Evolutionary conservation across 2,113 vertebrate species (phyloP), one percentile per base, ranked within the genome.

Genomic region (Mirza zaza): DNA sequence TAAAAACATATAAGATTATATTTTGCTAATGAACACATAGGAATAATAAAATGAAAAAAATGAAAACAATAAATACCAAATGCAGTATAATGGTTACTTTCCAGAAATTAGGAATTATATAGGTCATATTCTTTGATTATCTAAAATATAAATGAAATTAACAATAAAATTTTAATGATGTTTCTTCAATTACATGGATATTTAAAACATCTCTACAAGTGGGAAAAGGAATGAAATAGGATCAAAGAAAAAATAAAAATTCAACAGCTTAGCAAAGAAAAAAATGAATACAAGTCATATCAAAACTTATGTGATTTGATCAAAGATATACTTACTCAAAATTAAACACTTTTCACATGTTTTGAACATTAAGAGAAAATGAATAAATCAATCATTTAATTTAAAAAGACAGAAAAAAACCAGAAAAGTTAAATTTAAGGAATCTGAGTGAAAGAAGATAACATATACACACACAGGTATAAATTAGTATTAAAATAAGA

Each of bases 131-230:
- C 4, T 93, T 86, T 70, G 32, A 6, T 95, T 89, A 23, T 15
- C 8, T 52, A 92, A 96, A 91, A 71, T 68, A 73, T 92, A 92
- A 68, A 3, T 48, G 59, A n/a, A 57, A 48, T 75, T 67, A 68
- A 42, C n/a, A 87, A 55, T 18, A 87, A 2, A 73, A 48, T 75
- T 90, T 91, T 94, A 90, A 94, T 92, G 86, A 87, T 77, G 68
- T 25, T 61, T 82, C 12, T 85, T 75, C 3, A 83, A 21, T 48
- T 18, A 88, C 18, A 71, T 79, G 23, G 10, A 77, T 61, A 71
- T 32, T 75, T 91, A 55, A 79, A 87, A 50, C 20, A 50, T 57
- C 3, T 8, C 2, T 8, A 55, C 1, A 15, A 87, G 63, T 83
- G 29, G 25, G 61, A 63, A 11, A 63, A 63, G 25, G 25, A 63